Evolutionary conservation across 2,113 vertebrate species (phyloP).

Genomic region (Anguilla japonica): DNA sequence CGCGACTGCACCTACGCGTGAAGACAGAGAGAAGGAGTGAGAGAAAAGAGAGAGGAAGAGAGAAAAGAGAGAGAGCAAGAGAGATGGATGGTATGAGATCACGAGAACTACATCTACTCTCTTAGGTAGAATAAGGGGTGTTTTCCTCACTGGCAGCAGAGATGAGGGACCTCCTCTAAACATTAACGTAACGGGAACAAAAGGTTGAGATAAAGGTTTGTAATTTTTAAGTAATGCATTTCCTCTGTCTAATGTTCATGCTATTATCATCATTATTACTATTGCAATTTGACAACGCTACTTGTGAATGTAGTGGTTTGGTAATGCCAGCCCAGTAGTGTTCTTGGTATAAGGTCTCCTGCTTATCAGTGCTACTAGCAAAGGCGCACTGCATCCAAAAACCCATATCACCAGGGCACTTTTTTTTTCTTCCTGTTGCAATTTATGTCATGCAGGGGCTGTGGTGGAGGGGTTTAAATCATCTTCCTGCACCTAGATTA

Average conservation of each 20-base stretch:
- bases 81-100: constrained; percentile 24
- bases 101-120: constrained; percentile 22
- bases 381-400: not conserved
- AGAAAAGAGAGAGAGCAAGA: constrained; percentile 17
- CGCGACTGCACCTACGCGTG: constrained; percentile 94
- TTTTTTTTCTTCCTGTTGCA: too few relatives aligned
- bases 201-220: constrained; percentile 17
- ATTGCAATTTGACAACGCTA: not conserved
- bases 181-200: not conserved
- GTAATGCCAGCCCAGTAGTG: not conserved
- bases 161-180: constrained; percentile 35
- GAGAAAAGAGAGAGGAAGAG: constrained; percentile 24
- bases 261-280: not conserved
- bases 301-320: not conserved
- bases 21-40: constrained; percentile 41
- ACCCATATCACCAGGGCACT: not conserved
- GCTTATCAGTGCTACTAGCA: not conserved
- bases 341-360: not conserved
- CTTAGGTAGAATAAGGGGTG: constrained; percentile 27
- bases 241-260: not conserved
- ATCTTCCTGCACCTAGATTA: too few relatives aligned
- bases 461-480: too few relatives aligned
- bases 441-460: not conserved
- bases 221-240: constrained; percentile 14
- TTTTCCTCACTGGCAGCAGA: constrained; percentile 37